These are phyloP conservation scores for Alca torda DNA, from an alignment of 2,797 vertebrate genomes.

Conservation along the genomic window DNA sequence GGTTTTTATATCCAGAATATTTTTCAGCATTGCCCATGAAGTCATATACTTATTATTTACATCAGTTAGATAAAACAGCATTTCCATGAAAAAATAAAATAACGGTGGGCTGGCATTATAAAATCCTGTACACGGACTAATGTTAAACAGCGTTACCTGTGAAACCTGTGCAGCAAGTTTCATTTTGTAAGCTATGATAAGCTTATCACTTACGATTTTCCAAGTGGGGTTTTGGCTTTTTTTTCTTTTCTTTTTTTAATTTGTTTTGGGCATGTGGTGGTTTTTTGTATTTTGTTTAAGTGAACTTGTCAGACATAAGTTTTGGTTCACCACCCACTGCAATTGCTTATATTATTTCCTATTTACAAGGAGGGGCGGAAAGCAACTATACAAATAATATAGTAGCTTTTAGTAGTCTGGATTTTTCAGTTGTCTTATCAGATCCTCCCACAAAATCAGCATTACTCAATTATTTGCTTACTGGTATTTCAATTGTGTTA, in stretches of 20 bases:
- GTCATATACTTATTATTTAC: not conserved
- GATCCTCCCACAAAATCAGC: slow-evolving; percentile 18
- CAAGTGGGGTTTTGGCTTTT: not conserved
- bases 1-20: not conserved
- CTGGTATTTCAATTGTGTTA: not conserved
- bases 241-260: not conserved
- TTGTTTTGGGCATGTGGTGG: not conserved
- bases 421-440: not conserved
- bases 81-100: not conserved
- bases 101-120: not conserved
- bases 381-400: not conserved
- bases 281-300: not conserved
- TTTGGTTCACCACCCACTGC: slow-evolving; percentile 17
- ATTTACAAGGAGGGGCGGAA: not conserved
- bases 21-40: not conserved
- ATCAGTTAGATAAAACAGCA: not conserved
- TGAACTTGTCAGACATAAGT: not conserved
- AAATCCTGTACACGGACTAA: not conserved
- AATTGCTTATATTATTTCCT: slow-evolving; percentile 12
- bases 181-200: slow-evolving; percentile 10
- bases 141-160: not conserved
- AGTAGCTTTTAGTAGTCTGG: not conserved
- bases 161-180: slow-evolving; percentile 48
- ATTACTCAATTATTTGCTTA: slow-evolving; percentile 45
- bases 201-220: slow-evolving; percentile 1